These are phyloP conservation scores for Holotrichia oblita DNA, from an alignment of 1,140 invertebrate species.

Conservation along the genomic window DNA sequence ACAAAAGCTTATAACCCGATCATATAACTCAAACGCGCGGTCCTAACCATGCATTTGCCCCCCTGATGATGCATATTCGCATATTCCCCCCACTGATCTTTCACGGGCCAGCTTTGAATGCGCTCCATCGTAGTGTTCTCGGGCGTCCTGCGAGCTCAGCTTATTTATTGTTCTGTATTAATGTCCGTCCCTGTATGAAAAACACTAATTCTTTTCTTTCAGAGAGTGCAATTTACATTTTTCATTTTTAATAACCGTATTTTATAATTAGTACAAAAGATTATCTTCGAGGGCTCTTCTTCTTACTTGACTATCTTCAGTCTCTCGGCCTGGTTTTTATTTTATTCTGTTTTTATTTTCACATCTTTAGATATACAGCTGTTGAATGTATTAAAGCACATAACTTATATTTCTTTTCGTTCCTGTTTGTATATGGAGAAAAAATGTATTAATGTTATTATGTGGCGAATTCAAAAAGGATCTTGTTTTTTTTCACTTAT, in stretches of 20 bases:
- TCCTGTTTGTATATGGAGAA: not conserved
- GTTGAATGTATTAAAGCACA: not conserved
- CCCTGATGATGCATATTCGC: not conserved
- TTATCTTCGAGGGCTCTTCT: not conserved
- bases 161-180: slow-evolving; percentile 46
- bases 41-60: not conserved
- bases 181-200: slow-evolving; percentile 42
- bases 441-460: slow-evolving; percentile 1
- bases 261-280: slow-evolving; percentile 43
- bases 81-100: no score
- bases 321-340: not conserved
- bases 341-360: not conserved
- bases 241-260: slow-evolving; percentile 43
- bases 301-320: not conserved
- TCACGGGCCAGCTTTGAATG: not conserved
- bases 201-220: slow-evolving; percentile 45
- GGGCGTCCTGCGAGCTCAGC: slow-evolving; percentile 25
- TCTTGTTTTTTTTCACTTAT: no score
- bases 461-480: not conserved
- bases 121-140: not conserved
- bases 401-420: not conserved
- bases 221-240: slow-evolving; percentile 39
- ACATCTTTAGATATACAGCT: not conserved
- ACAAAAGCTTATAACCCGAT: slow-evolving; percentile 11
- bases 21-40: not conserved